Conservation (phyloP, 2,888 invertebrate species). For the Eilema sororculum region DNA sequence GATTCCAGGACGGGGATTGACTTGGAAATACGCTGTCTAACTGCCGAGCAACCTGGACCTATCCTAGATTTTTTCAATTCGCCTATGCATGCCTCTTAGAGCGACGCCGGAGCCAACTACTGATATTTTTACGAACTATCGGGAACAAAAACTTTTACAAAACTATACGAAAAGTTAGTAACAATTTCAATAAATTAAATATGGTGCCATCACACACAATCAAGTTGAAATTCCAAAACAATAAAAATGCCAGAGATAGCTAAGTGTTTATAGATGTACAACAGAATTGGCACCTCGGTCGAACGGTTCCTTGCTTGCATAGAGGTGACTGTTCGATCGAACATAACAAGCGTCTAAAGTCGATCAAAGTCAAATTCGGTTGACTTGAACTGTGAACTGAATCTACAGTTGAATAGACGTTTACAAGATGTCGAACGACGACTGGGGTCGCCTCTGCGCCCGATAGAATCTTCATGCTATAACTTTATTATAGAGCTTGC, state of each 20-base stretch:
- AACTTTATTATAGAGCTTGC: neutral
- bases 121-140: too few relatives aligned
- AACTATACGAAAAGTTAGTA: too few relatives aligned
- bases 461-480: neutral
- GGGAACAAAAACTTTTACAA: too few relatives aligned
- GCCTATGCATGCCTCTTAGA: too few relatives aligned
- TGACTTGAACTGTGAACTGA: slow-evolving; percentile 1
- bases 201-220: neutral
- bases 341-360: neutral
- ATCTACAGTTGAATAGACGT: neutral
- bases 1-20: too few relatives aligned
- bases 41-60: too few relatives aligned
- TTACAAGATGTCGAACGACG: neutral
- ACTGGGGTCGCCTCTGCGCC: neutral
- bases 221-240: neutral
- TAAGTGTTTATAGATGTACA: neutral
- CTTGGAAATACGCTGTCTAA: too few relatives aligned
- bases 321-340: neutral
- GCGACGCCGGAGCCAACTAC: too few relatives aligned
- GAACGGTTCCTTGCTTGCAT: too few relatives aligned
- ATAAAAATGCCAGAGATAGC: neutral
- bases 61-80: too few relatives aligned
- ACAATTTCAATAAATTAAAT: too few relatives aligned
- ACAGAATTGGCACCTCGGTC: neutral
- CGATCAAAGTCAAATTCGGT: neutral